Conservation (phyloP, 2,113 vertebrate species). For the Pomatostomus ruficeps region DNA sequence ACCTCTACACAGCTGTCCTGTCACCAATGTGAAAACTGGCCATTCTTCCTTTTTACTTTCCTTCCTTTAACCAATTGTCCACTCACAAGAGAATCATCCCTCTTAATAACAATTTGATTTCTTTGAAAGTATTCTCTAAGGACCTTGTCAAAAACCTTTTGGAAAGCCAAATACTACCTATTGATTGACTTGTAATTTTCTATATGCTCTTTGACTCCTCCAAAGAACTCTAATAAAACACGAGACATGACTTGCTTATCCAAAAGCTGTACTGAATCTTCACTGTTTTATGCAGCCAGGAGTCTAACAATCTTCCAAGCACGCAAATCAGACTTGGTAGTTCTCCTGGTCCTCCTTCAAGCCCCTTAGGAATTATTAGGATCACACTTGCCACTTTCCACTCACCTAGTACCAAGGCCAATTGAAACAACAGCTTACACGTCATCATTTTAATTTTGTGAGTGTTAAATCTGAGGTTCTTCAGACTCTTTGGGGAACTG, state of each 20-base stretch:
- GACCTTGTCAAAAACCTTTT: not conserved
- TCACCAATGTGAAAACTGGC: not conserved
- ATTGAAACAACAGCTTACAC: not conserved
- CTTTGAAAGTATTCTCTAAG: not conserved
- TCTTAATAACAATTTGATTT: not conserved
- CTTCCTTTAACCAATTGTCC: not conserved
- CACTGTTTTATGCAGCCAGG: not conserved
- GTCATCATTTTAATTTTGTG: not conserved
- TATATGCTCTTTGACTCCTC: not conserved
- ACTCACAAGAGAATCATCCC: not conserved
- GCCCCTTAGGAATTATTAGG: not conserved
- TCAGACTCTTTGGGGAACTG: not conserved
- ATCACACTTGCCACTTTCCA: not conserved
- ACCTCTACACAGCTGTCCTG: not conserved
- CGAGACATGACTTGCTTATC: not conserved
- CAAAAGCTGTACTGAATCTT: not conserved
- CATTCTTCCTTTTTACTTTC: not conserved
- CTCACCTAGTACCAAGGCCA: not conserved
- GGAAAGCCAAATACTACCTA: not conserved
- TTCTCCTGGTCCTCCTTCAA: not conserved
- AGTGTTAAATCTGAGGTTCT: not conserved
- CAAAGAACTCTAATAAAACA: not conserved
- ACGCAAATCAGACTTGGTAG: not conserved
- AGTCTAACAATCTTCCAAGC: not conserved
- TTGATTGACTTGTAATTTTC: not conserved